Percentiles rank a stretch among this genome's conserved stretches.
Conservation (phyloP, 1,140 invertebrate genomes). For the Ceratina japonica region DNA sequence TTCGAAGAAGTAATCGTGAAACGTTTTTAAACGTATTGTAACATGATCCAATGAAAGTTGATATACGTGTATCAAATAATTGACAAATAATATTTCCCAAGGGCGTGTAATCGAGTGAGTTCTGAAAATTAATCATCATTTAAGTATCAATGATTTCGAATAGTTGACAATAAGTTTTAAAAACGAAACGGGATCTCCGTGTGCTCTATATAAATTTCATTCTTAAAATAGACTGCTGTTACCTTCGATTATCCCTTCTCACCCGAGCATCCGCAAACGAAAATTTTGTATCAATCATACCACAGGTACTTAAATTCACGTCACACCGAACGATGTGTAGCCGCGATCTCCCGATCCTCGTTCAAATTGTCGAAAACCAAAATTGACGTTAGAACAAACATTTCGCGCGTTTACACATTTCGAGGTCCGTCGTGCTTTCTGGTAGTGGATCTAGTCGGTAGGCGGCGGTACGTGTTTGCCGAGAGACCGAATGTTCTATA, state of each 20-base stretch:
- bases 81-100: neutral
- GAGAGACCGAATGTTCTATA: slow-evolving; percentile 9
- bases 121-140: too few species aligned
- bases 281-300: slow-evolving; percentile 14
- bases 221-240: slow-evolving; percentile 17
- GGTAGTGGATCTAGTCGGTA: neutral
- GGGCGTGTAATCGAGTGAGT: neutral
- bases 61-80: neutral
- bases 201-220: slow-evolving; percentile 1
- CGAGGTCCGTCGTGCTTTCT: neutral
- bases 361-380: slow-evolving; percentile 1
- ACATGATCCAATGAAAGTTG: neutral
- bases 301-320: slow-evolving; percentile 26
- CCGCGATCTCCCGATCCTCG: neutral
- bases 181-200: neutral
- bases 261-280: slow-evolving; percentile 12
- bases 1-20: neutral
- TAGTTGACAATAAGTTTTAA: neutral
- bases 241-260: slow-evolving; percentile 33
- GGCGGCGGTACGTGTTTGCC: slow-evolving; percentile 19
- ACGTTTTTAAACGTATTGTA: neutral
- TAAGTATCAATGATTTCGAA: neutral
- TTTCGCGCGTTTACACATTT: slow-evolving; percentile 32
- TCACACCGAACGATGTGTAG: slow-evolving; percentile 12
- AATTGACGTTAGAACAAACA: slow-evolving; percentile 7